These are phyloP conservation scores for Volucella bombylans DNA, from an alignment of 2,888 invertebrate genomes.

Conservation along the genomic window DNA sequence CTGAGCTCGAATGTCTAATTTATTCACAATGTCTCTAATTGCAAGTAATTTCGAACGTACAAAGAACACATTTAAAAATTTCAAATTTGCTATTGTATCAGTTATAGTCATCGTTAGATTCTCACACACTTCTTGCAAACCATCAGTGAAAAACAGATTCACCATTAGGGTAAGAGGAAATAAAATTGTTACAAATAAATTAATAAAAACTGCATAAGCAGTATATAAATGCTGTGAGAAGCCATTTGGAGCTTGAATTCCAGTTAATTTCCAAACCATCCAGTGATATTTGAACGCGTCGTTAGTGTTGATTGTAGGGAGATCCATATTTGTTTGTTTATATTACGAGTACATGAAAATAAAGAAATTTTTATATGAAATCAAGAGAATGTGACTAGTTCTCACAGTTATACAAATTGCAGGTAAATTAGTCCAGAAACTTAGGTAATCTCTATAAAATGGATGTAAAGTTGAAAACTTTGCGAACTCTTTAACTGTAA, in stretches of 20 bases:
- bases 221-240: conserved; percentile 65
- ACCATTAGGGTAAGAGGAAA: conserved; percentile 79
- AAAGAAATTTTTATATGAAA: conserved; percentile 7
- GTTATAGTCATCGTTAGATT: conserved; percentile 80
- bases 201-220: conserved; percentile 75
- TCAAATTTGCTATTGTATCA: conserved; percentile 78
- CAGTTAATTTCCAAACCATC: conserved; percentile 79
- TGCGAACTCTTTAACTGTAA: too few relatives aligned
- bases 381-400: neutral
- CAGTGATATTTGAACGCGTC: conserved; percentile 79
- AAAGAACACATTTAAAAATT: conserved; percentile 78
- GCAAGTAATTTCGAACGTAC: conserved; percentile 76
- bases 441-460: too few relatives aligned
- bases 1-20: conserved; percentile 72
- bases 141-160: conserved; percentile 76
- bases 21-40: conserved; percentile 74
- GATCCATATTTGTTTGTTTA: conserved; percentile 31
- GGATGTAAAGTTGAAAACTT: too few relatives aligned
- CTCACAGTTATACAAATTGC: neutral
- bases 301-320: conserved; percentile 74
- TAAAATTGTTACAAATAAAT: conserved; percentile 77
- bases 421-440: neutral
- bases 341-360: neutral
- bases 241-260: conserved; percentile 75
- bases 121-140: conserved; percentile 78